These are phyloP conservation scores for Fundulus diaphanus DNA, from an alignment of 2,797 vertebrate genomes.

Conservation along the genomic window DNA sequence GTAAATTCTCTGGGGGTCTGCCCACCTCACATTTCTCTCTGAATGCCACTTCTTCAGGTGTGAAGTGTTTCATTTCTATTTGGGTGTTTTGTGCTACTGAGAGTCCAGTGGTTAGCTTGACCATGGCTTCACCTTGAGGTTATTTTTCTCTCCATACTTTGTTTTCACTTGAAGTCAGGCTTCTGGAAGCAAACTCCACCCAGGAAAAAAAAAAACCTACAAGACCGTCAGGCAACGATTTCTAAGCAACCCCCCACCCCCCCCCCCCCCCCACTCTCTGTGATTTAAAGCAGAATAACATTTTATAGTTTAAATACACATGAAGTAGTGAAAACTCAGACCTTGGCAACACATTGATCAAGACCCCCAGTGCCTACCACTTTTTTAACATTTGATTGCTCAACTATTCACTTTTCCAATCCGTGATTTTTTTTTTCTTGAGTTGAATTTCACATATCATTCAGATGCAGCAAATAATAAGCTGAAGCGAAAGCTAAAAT, in stretches of 20 bases:
- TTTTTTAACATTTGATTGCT: conserved; percentile 19
- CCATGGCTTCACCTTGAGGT: conserved; percentile 79
- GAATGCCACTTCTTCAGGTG: neutral
- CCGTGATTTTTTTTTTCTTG: conserved; percentile 28
- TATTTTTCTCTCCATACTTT: conserved; percentile 74
- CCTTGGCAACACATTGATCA: conserved; percentile 27
- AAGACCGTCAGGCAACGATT: conserved; percentile 55
- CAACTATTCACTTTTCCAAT: conserved; percentile 29
- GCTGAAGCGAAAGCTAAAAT: conserved; percentile 40
- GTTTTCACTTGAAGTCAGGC: conserved; percentile 74
- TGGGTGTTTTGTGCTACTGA: conserved; percentile 55
- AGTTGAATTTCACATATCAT: conserved; percentile 47
- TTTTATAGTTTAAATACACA: conserved; percentile 27
- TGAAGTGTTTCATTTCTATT: conserved; percentile 7
- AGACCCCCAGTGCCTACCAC: neutral
- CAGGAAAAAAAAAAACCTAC: conserved; percentile 39
- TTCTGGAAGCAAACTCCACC: conserved; percentile 76
- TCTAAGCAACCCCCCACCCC: conserved; percentile 52
- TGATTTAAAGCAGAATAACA: conserved; percentile 31
- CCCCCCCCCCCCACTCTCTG: no score
- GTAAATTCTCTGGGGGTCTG: conserved; percentile 15
- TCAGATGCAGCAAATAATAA: conserved; percentile 46
- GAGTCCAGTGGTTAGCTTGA: conserved; percentile 72
- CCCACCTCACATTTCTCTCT: conserved; percentile 34
- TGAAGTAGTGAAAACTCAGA: conserved; percentile 20